These are phyloP conservation scores for Drosophila conformis DNA, from an alignment of 2,888 invertebrate species.

Conservation along the genomic window DNA sequence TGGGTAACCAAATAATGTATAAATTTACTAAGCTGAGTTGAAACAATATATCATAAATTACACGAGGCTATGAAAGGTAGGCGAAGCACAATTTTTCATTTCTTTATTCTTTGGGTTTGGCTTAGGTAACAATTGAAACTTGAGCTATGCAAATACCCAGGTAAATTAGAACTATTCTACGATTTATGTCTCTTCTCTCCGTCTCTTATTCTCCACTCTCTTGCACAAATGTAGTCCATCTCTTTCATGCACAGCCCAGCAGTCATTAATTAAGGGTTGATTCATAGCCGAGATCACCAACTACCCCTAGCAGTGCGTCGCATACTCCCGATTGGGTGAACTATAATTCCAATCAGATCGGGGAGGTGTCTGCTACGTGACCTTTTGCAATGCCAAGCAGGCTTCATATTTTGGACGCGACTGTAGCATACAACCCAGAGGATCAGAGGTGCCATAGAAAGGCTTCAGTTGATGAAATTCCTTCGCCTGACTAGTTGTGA, in stretches of 20 bases:
- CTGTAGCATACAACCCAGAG: constrained; percentile 39
- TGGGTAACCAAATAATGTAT: background rate
- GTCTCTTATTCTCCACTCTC: background rate
- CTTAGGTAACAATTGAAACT: constrained; percentile 11
- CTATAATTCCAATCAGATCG: constrained; percentile 63
- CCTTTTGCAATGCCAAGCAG: constrained; percentile 42
- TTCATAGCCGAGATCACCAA: constrained; percentile 47
- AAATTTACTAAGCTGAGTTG: background rate
- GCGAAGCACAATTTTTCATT: background rate
- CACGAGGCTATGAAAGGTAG: background rate
- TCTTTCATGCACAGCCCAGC: constrained; percentile 3
- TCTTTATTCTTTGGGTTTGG: background rate
- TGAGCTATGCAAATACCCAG: constrained; percentile 21
- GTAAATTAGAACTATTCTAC: background rate
- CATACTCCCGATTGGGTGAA: constrained; percentile 46
- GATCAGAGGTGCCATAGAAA: constrained; percentile 7
- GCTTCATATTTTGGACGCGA: constrained; percentile 54
- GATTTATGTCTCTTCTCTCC: background rate
- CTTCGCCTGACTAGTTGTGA: constrained; percentile 31
- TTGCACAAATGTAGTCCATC: background rate
- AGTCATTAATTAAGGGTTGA: constrained; percentile 46
- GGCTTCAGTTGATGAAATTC: constrained; percentile 51
- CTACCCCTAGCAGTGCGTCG: constrained; percentile 46
- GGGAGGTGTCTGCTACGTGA: constrained; percentile 62
- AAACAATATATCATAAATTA: background rate